phyloP scores from a whole-genome alignment of 2,888 invertebrate genomes.

The Leptopilina drosophilae region DNA sequence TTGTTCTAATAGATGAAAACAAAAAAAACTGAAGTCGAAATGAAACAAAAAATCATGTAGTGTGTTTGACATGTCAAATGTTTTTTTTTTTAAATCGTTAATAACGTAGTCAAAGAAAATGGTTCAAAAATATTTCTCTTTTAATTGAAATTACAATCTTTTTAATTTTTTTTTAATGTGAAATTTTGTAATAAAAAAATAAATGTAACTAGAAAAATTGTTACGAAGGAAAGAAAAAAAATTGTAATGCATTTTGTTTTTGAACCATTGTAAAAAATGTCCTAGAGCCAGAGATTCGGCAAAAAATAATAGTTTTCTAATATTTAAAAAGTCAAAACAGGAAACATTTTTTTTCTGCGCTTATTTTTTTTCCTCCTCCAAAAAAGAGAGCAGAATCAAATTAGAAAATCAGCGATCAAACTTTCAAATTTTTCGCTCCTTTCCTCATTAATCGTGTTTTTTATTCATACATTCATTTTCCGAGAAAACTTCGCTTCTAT shows the following conservation, averaged over 20 bases:
- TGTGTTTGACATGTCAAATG: slow-evolving; percentile 19
- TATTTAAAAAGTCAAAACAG: too few species aligned
- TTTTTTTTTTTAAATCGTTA: slow-evolving; percentile 22
- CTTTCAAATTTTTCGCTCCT: background rate
- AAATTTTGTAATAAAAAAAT: background rate
- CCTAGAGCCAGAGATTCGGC: slow-evolving; percentile 31
- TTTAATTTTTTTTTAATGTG: background rate
- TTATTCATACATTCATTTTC: slow-evolving; percentile 10
- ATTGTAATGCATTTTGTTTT: slow-evolving; percentile 15
- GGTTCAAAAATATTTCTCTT: slow-evolving; percentile 44
- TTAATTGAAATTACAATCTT: slow-evolving; percentile 37
- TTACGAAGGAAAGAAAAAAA: slow-evolving; percentile 35
- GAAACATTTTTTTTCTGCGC: background rate
- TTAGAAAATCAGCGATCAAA: background rate
- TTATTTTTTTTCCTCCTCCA: background rate
- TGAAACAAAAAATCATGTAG: slow-evolving; percentile 35
- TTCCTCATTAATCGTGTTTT: slow-evolving; percentile 34
- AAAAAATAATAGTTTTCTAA: background rate
- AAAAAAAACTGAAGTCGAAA: slow-evolving; percentile 51
- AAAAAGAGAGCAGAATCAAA: slow-evolving; percentile 22
- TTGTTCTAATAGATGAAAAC: slow-evolving; percentile 57
- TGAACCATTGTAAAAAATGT: slow-evolving; percentile 30
- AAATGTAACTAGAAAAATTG: background rate
- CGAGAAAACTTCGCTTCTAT: slow-evolving; percentile 16
- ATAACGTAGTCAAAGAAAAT: slow-evolving; percentile 12